Evolutionary conservation across 2,113 vertebrate genomes (phyloP), one percentile per base, ranked within the genome.

Genomic region (Apodemus speciosus): DNA sequence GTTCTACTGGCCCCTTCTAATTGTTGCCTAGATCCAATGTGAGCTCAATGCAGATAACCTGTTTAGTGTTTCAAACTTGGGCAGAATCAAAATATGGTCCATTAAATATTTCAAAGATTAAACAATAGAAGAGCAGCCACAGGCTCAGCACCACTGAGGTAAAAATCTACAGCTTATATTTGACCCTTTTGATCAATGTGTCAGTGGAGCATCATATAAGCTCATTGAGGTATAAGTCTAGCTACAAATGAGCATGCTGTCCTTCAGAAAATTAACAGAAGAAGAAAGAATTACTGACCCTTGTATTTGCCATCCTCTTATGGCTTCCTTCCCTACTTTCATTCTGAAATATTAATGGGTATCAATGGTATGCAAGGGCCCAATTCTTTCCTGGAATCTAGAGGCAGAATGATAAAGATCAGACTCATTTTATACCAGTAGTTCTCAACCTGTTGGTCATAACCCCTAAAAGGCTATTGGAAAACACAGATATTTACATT

Each of bases 221-320:
- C 58, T 75, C 14, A 72, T 87, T 20, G 72, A 32, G 68, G 60
- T 35, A 46, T 11, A 84, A 38, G 72, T 66, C 71, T 84, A 43
- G 81, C n/a, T 77, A 75, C 64, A 93, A 92, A 87, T 84, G 77
- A 80, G 35, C 88, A 49, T 56, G 46, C 7, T 95, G n/a, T 5
- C 2, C 71, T 90, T 94, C 53, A 96, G 76, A 93, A 90, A 92
- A 73, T 68, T 84, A 93, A 16, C n/a, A 49, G 27, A 60, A 93
- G 30, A 87, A 75, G 16, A 27, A 66, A 88, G 10, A 92, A 77
- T 46, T 56, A 27, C 27, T 85, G 68, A 62, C 53, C 11, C 27
- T 64, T 64, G 35, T 85, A 90, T 72, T 76, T 85, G 79, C 32
- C 84, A 58, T 38, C 64, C 69, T 9, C 25, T 77, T 81, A 62